phyloP scores from a whole-genome alignment of 2,797 vertebrate species.

The Danio tinwini region DNA sequence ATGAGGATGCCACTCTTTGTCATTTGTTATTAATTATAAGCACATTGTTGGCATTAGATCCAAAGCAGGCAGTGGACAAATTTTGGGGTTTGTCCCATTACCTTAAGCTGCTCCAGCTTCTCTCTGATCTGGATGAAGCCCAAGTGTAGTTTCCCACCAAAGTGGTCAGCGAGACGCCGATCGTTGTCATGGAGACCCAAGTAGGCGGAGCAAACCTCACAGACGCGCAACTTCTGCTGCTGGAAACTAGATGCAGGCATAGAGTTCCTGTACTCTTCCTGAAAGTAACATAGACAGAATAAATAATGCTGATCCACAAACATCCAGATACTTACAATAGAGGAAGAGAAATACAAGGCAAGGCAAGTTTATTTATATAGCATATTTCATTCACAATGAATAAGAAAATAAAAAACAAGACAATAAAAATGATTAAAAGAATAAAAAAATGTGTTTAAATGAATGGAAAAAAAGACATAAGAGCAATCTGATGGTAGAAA shows the following conservation, averaged over 20 bases:
- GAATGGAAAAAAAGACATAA: too few species aligned
- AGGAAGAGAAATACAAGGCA: not conserved
- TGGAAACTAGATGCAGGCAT: conserved; percentile 99
- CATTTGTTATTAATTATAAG: too few species aligned
- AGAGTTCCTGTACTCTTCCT: conserved; percentile 98
- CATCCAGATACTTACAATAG: not conserved
- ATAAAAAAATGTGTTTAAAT: too few species aligned
- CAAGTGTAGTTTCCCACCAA: conserved; percentile 97
- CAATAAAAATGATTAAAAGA: too few species aligned
- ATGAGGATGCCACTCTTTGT: too few species aligned
- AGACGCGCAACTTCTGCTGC: conserved; percentile 97
- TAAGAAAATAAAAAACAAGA: too few species aligned
- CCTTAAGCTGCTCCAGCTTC: conserved; percentile 95
- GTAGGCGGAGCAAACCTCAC: conserved; percentile 97
- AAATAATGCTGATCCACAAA: not conserved
- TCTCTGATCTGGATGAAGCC: conserved; percentile 99
- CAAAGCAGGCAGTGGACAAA: too few species aligned
- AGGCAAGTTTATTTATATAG: not conserved
- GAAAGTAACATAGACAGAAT: not conserved
- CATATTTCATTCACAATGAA: too few species aligned
- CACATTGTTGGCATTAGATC: too few species aligned
- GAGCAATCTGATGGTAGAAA: too few species aligned
- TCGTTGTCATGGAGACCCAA: conserved; percentile 98
- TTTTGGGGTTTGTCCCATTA: conserved; percentile 57
- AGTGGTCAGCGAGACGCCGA: conserved; percentile 96